Conservation (phyloP, 2,797 vertebrate genomes). For the Microctenopoma stevenorrisi region DNA sequence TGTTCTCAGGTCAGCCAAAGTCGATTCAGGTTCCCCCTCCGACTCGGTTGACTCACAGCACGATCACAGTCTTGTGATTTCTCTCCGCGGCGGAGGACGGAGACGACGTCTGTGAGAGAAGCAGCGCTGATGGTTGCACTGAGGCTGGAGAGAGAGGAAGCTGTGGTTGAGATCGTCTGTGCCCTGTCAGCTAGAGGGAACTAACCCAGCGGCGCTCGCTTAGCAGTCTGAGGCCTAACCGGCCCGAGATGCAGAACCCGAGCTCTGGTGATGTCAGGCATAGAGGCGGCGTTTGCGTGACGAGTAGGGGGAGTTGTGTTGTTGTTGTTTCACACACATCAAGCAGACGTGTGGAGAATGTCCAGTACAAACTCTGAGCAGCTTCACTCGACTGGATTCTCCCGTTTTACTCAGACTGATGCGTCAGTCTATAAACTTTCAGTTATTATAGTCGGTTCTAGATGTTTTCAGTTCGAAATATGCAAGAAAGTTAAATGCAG, state of each 20-base stretch:
- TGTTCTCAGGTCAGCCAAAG: slow-evolving; percentile 54
- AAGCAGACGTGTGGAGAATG: too few relatives aligned
- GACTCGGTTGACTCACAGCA: slow-evolving; percentile 36
- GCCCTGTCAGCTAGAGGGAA: slow-evolving; percentile 15
- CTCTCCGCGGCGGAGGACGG: slow-evolving; percentile 26
- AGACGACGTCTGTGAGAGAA: slow-evolving; percentile 30
- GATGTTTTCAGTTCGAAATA: too few relatives aligned
- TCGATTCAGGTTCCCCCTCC: slow-evolving; percentile 43
- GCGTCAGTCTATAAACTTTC: too few relatives aligned
- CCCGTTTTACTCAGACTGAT: too few relatives aligned
- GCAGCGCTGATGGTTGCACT: neutral
- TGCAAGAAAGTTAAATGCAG: too few relatives aligned
- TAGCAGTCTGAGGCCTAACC: neutral
- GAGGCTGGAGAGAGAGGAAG: slow-evolving; percentile 24
- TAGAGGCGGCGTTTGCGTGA: neutral
- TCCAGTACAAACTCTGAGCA: too few relatives aligned
- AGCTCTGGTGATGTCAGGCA: neutral
- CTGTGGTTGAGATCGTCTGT: slow-evolving; percentile 19
- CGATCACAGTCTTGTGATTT: slow-evolving; percentile 36
- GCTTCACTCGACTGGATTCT: too few relatives aligned
- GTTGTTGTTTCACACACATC: too few relatives aligned
- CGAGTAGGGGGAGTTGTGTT: neutral
- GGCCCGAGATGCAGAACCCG: neutral
- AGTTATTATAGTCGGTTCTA: too few relatives aligned
- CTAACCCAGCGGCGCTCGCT: neutral